Evolutionary conservation across 2,113 vertebrate genomes (phyloP), one percentile per base, ranked within the genome.

Genomic region (Tachuris rubrigastra): DNA sequence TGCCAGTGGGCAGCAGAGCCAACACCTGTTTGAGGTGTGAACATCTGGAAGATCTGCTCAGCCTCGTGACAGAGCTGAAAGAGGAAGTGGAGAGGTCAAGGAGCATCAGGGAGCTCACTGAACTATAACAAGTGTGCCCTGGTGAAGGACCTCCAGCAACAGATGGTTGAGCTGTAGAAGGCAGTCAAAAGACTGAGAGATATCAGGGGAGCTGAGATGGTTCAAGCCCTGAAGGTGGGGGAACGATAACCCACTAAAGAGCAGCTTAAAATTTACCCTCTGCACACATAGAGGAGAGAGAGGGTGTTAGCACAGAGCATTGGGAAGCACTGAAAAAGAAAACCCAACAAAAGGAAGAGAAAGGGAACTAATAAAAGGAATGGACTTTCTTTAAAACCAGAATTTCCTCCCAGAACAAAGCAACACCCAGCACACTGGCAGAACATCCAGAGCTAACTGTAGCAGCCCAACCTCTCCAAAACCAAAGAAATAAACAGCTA

Each of bases 181-280:
- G 7, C 13, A 44, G 28, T 16, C 28, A 65, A 65, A 65, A 44
- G 20, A 33, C 41, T 63, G 60, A 22, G 41, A 65, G 62, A 44
- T 65, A 16, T 41, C 41, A 31, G 39, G 20, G 28, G 12, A 14
- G 11, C 9, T 42, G 62, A 42, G 10, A 21, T 50, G 13, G 7
- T 35, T 67, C 37, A 76, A 76, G 49, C 5, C 6, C 25, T 0
- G 0, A 18, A 18, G 8, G 5, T 25, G 72, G 20, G 9, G 25
- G 16, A 66, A 24, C 12, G 6, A 37, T 25, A 59, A 22, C 30
- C 17, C 2, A 5, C 30, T n/a, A 23, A 28, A 8, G 18, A 78
- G 31, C 59, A 5, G 13, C 21, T 16, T 68, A 42, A 68, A 50
- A 42, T 59, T 67, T 8, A 35, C 8, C 14, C 2, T 10, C 31